These are phyloP conservation scores for Microchrysa polita DNA, from an alignment of 2,888 invertebrate genomes.

Conservation along the genomic window DNA sequence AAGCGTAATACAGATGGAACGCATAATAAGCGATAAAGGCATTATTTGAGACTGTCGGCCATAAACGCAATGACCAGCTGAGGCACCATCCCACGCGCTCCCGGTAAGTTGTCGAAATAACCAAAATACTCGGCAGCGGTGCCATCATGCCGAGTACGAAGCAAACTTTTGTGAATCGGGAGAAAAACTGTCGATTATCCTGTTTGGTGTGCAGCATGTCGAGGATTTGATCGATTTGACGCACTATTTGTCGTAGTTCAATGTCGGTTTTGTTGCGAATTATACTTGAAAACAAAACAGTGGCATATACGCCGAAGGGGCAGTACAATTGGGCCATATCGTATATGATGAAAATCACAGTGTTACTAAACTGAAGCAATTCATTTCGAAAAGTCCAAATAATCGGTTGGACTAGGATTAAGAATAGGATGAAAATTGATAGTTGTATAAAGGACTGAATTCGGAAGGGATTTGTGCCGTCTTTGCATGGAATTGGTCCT, in stretches of 20 bases:
- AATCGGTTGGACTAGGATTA: neutral
- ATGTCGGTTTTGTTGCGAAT: neutral
- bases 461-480: neutral
- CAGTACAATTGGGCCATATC: neutral
- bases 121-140: neutral
- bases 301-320: neutral
- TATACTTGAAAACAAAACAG: neutral
- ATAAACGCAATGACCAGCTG: neutral
- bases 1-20: neutral
- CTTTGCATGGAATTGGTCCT: neutral
- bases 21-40: neutral
- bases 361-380: neutral
- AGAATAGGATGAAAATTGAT: neutral
- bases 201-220: neutral
- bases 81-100: neutral
- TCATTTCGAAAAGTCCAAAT: neutral
- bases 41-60: neutral
- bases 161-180: neutral
- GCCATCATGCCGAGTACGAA: neutral
- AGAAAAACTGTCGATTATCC: neutral
- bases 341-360: neutral
- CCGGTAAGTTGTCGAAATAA: neutral
- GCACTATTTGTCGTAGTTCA: neutral
- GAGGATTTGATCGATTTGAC: neutral
- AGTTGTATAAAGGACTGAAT: neutral